Evolutionary conservation across 2,113 vertebrate genomes (phyloP), one percentile per base, ranked within the genome.

Genomic region (Cinclus mexicanus): DNA sequence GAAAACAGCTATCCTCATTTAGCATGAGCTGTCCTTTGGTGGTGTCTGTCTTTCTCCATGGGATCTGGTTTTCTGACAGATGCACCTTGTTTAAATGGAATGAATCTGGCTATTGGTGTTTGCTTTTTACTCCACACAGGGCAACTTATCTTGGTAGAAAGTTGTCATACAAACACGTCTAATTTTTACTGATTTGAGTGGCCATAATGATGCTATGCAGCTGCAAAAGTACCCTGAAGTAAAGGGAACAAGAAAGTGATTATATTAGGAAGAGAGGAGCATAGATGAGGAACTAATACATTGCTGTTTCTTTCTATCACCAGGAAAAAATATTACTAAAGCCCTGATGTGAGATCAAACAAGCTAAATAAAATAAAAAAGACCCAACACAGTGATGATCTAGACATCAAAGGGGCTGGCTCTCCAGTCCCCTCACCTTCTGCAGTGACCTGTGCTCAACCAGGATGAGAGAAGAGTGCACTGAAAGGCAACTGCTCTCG

Each of bases 341-440:
- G 25, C 10, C 25, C 39, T 83, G 22, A 59, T 41, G 31, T 61
- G 57, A 95, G 77, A 87, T 82, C 77, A 94, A 94, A 81, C 23
- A 90, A 77, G 68, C 18, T 10, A 94, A 93, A 77, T 87, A 84
- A 78, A 92, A 71, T 31, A 28, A 64, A 92, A 93, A 82, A 82
- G 15, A 37, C 20, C 4, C 24, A 78, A 63, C 0, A 6, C 7
- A 77, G 16, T 47, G 52, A 89, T 87, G 4, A 7, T 85, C 23
- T 80, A 60, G 75, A 88, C 70, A 85, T 92, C 78, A 95, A 94
- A 95, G 33, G 25, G 37, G 14, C 21, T 61, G 53, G 11, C 42
- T 94, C 53, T 93, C 57, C 65, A 80, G 63, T 72, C 28, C 44
- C 28, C 49, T 90, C 10, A 0, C 88, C 46, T 94, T 93, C 46